Evolutionary conservation across 2,888 invertebrate species (phyloP).

Genomic region (Punctoribates punctum): DNA sequence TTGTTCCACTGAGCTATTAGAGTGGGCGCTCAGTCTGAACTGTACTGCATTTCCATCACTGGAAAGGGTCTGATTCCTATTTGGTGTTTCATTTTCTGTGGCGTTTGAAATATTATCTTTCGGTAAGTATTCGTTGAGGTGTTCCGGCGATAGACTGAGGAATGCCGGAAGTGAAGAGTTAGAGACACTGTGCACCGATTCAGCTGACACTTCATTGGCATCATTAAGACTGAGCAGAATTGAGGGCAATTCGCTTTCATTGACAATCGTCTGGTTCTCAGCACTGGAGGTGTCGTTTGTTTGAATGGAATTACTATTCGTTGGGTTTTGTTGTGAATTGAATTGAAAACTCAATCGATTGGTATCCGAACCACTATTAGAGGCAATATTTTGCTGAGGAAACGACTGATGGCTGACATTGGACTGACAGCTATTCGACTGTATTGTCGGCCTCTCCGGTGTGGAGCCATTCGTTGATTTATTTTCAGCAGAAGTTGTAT

Average conservation of each 20-base stretch:
- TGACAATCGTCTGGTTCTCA: neutral
- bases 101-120: slow-evolving; percentile 18
- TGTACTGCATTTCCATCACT: neutral
- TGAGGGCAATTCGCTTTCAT: slow-evolving; percentile 29
- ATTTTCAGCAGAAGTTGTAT: neutral
- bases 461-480: neutral
- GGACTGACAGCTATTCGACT: neutral
- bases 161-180: slow-evolving; percentile 39
- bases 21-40: neutral
- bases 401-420: neutral
- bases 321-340: neutral
- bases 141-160: slow-evolving; percentile 39
- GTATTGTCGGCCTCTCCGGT: neutral
- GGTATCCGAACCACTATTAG: neutral
- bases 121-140: slow-evolving; percentile 28
- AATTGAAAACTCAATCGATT: slow-evolving; percentile 11
- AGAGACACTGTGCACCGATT: slow-evolving; percentile 38
- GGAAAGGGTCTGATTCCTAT: neutral
- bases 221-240: slow-evolving; percentile 37
- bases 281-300: neutral
- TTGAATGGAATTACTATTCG: neutral
- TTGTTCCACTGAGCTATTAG: slow-evolving; percentile 7
- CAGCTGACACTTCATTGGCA: slow-evolving; percentile 29
- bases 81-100: neutral
- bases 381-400: neutral